phyloP scores from a whole-genome alignment of 2,888 invertebrate genomes.

The Hanleya hanleyi region DNA sequence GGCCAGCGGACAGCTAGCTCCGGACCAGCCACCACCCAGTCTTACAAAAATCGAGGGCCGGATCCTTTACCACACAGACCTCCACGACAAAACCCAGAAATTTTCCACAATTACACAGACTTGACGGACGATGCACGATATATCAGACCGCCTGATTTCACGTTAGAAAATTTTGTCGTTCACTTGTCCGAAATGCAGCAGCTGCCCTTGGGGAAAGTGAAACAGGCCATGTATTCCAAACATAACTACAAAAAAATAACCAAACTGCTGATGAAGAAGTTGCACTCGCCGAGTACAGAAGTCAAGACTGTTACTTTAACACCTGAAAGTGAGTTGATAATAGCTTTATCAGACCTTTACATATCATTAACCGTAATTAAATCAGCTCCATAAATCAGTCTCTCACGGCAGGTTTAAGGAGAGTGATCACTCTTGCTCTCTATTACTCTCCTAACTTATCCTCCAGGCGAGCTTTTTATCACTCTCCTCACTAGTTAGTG shows the following conservation, averaged over 20 bases:
- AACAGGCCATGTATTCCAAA: conserved; percentile 56
- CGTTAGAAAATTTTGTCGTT: conserved; percentile 64
- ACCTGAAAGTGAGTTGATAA: conserved; percentile 51
- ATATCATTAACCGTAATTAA: too few relatives aligned
- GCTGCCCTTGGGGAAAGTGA: conserved; percentile 53
- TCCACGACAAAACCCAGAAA: conserved; percentile 49
- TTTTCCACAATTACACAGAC: conserved; percentile 46
- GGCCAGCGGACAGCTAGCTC: background rate
- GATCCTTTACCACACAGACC: conserved; percentile 58
- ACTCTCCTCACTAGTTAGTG: too few relatives aligned
- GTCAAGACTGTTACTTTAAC: conserved; percentile 43
- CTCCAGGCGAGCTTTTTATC: too few relatives aligned
- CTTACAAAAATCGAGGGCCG: conserved; percentile 64
- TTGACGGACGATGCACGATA: conserved; percentile 57
- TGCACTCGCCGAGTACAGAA: conserved; percentile 13
- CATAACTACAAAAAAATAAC: conserved; percentile 67
- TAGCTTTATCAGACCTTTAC: too few relatives aligned
- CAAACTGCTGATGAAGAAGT: conserved; percentile 54
- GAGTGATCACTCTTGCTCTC: too few relatives aligned
- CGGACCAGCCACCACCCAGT: background rate
- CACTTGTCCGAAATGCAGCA: conserved; percentile 53
- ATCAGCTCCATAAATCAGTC: too few relatives aligned
- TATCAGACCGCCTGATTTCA: conserved; percentile 61
- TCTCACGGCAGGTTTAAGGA: too few relatives aligned
- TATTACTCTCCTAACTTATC: too few relatives aligned